Conservation (phyloP, 2,797 vertebrate genomes). For the Psittacula echo region DNA sequence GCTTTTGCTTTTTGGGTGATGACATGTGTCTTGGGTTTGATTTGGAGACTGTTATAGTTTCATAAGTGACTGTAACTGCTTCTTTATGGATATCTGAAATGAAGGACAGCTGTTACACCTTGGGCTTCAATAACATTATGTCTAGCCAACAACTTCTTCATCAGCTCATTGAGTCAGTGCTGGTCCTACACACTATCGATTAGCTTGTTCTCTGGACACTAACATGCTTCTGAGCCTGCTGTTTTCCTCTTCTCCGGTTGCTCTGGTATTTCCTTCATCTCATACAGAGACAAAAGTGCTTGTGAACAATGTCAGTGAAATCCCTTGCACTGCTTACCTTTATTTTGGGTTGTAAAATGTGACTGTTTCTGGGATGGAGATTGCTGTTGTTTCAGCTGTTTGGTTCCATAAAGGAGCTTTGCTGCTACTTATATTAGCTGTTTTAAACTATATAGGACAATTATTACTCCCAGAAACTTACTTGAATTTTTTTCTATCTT, state of each 20-base stretch:
- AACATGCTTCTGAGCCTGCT: neutral
- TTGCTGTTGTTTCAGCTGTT: slow-evolving; percentile 6
- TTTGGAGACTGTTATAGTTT: slow-evolving; percentile 55
- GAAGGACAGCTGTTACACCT: slow-evolving; percentile 51
- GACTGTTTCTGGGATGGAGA: neutral
- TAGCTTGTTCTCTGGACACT: slow-evolving; percentile 12
- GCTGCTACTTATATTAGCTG: neutral
- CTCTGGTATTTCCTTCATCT: slow-evolving; percentile 32
- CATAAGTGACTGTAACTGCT: slow-evolving; percentile 30
- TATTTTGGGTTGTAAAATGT: neutral
- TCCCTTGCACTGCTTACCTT: neutral
- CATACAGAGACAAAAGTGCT: neutral
- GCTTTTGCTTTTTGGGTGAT: neutral
- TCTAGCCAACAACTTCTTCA: slow-evolving; percentile 31
- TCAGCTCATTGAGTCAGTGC: neutral
- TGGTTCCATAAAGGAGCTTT: neutral
- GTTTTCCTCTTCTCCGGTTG: slow-evolving; percentile 16
- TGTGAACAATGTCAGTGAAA: neutral
- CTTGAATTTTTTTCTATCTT: neutral
- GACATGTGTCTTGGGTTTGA: slow-evolving; percentile 38
- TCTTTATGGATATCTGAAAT: slow-evolving; percentile 6
- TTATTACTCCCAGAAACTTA: neutral
- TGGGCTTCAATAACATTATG: slow-evolving; percentile 23
- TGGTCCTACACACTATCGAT: neutral
- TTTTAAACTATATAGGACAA: neutral